Conservation (phyloP, 2,113 vertebrate species). For the Ascaphus truei region DNA sequence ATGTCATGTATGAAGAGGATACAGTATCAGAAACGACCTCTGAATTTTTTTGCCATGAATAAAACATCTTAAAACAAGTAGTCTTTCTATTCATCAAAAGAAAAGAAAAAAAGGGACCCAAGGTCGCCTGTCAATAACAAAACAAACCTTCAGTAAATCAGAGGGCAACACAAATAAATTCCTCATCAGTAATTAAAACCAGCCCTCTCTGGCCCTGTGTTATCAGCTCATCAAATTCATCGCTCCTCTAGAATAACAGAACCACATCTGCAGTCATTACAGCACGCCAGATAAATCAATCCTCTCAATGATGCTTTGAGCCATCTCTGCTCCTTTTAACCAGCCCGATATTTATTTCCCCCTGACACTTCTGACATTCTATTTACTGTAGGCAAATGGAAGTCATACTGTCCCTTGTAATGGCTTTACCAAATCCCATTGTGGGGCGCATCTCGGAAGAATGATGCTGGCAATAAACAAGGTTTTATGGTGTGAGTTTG, state of each 20-base stretch:
- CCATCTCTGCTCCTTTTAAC: constrained; percentile 74
- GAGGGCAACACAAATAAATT: constrained; percentile 74
- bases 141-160: constrained; percentile 75
- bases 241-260: constrained; percentile 82
- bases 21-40: constrained; percentile 52
- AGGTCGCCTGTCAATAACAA: constrained; percentile 78
- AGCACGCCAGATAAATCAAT: constrained; percentile 78
- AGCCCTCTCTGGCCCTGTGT: constrained; percentile 69
- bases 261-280: constrained; percentile 84
- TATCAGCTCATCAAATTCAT: constrained; percentile 80
- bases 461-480: constrained; percentile 70
- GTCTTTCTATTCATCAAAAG: constrained; percentile 59
- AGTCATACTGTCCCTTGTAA: constrained; percentile 74
- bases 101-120: constrained; percentile 65
- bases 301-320: constrained; percentile 73
- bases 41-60: constrained; percentile 50
- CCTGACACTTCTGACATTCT: constrained; percentile 80
- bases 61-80: constrained; percentile 44
- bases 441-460: constrained; percentile 72
- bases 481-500: constrained; percentile 65
- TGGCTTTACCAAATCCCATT: constrained; percentile 74
- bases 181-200: constrained; percentile 84
- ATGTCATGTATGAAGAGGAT: not conserved
- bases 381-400: constrained; percentile 88
- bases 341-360: constrained; percentile 78